Evolutionary conservation across 1,140 invertebrate genomes (phyloP).

Genomic region (Oedothorax gibbosus): DNA sequence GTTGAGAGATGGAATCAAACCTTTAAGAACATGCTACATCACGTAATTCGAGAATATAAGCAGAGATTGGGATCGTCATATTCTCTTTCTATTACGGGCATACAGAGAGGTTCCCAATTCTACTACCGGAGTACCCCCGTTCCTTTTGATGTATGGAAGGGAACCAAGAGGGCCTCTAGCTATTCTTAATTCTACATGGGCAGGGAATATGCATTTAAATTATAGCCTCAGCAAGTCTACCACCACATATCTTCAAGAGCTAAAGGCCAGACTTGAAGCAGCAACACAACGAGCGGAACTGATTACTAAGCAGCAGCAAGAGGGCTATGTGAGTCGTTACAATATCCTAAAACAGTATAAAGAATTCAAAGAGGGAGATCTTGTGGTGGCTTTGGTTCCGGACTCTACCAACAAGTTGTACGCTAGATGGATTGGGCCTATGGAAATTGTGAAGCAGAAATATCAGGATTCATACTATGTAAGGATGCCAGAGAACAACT

Average conservation of each 20-base stretch:
- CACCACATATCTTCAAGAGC: background rate
- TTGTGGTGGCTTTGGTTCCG: no score
- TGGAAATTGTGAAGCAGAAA: no score
- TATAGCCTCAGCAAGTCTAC: background rate
- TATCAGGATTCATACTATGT: no score
- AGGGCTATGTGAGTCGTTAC: background rate
- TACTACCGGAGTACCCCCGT: background rate
- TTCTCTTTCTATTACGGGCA: background rate
- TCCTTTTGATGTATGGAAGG: constrained; percentile 4
- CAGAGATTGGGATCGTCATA: background rate
- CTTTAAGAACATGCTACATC: background rate
- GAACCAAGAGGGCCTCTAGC: background rate
- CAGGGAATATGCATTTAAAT: background rate
- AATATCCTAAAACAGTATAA: constrained; percentile 3
- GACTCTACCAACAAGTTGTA: no score
- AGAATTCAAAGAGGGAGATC: background rate
- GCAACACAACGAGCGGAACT: background rate
- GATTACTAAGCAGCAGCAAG: background rate
- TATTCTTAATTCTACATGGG: background rate
- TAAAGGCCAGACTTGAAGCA: background rate
- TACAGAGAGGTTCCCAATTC: constrained; percentile 7
- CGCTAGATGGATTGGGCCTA: no score
- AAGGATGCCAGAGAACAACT: no score
- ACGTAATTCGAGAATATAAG: background rate
- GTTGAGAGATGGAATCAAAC: background rate